Evolutionary conservation across 2,888 invertebrate species (phyloP).

Genomic region (Priocnemis perturbator): DNA sequence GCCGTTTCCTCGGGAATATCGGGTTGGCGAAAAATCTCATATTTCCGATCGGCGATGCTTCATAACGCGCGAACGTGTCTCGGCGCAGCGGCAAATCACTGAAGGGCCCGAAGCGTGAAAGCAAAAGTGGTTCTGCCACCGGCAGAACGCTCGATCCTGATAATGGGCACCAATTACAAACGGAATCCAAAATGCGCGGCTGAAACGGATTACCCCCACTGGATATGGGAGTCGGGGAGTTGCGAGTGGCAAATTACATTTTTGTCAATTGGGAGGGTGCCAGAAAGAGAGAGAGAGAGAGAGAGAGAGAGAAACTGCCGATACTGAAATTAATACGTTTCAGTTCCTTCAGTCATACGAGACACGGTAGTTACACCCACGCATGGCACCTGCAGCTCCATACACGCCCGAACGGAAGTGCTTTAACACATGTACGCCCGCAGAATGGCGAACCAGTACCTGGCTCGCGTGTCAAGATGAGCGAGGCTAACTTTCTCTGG

Average conservation of each 20-base stretch:
- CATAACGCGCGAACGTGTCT: background rate
- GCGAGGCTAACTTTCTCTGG: slow-evolving; percentile 59
- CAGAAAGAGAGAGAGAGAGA: background rate
- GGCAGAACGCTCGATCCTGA: background rate
- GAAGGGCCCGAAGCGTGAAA: background rate
- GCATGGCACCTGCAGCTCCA: background rate
- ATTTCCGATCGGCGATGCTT: slow-evolving; percentile 4
- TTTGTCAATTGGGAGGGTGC: slow-evolving; percentile 22
- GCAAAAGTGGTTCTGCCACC: background rate
- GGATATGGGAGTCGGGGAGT: slow-evolving; percentile 2
- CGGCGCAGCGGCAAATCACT: background rate
- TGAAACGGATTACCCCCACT: slow-evolving; percentile 26
- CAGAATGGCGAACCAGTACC: background rate
- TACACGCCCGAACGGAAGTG: no score
- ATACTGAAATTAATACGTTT: slow-evolving; percentile 41
- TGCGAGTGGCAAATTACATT: slow-evolving; percentile 30
- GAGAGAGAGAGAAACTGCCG: background rate
- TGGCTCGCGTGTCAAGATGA: slow-evolving; percentile 22
- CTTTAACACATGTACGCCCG: slow-evolving; percentile 12
- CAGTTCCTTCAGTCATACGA: background rate
- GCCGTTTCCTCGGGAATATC: slow-evolving; percentile 5
- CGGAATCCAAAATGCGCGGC: slow-evolving; percentile 24
- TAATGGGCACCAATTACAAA: slow-evolving; percentile 32
- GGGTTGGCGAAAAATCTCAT: slow-evolving; percentile 7
- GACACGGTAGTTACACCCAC: background rate